Evolutionary conservation across 1,140 invertebrate genomes (phyloP).

Genomic region (Danaus melanippus): DNA sequence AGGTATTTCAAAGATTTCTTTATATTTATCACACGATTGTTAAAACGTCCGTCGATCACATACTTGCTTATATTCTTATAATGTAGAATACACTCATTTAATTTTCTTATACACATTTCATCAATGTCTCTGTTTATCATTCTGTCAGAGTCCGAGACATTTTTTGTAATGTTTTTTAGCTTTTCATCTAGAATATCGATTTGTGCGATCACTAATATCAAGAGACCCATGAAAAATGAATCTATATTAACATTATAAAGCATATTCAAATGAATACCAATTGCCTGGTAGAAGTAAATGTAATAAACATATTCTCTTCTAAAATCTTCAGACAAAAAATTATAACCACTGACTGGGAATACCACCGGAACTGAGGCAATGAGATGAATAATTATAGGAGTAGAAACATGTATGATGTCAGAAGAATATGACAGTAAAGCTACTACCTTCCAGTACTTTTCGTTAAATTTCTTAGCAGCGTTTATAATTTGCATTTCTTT

Average conservation of each 20-base stretch:
- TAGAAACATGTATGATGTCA: constrained; percentile 31
- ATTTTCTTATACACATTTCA: constrained; percentile 20
- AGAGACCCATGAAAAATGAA: constrained; percentile 43
- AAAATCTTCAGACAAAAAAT: constrained; percentile 36
- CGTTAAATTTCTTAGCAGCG: constrained; percentile 38
- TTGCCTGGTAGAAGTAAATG: constrained; percentile 44
- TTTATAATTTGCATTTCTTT: constrained; percentile 30
- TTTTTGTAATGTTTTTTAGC: constrained; percentile 19
- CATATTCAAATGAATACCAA: constrained; percentile 45
- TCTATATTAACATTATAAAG: constrained; percentile 42
- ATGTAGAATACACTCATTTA: constrained; percentile 39
- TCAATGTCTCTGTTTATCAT: background rate
- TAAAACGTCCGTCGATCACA: constrained; percentile 10
- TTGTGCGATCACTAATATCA: constrained; percentile 45
- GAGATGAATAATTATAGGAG: constrained; percentile 37
- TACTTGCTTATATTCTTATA: constrained; percentile 37
- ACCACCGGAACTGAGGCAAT: constrained; percentile 25
- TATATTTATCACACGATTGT: too few species aligned
- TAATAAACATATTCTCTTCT: constrained; percentile 32
- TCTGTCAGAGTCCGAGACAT: too few species aligned
- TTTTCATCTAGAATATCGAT: constrained; percentile 44
- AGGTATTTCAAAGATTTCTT: too few species aligned
- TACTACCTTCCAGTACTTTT: constrained; percentile 41
- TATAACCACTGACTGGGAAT: constrained; percentile 39
- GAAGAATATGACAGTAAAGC: constrained; percentile 31